A percentile compares a stretch with the other conserved stretches of the same genome.
These are phyloP conservation scores for Aphelenchoides fujianensis DNA, from an alignment of 1,140 invertebrate genomes.

Conservation along the genomic window DNA sequence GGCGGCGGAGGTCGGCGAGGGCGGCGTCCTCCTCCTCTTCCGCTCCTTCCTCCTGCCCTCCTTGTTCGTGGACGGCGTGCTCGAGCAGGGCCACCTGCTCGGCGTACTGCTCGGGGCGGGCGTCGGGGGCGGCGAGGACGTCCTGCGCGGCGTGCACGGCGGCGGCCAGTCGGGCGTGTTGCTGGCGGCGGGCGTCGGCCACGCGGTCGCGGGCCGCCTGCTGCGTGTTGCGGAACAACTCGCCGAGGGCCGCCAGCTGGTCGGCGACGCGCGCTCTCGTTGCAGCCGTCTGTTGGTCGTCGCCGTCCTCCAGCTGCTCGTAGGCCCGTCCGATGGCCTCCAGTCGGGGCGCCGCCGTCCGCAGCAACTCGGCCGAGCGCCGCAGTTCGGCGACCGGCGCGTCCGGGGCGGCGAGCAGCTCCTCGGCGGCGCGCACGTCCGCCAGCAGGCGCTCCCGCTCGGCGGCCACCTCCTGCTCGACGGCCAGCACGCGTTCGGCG, in stretches of 20 bases:
- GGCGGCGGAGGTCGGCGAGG: neutral
- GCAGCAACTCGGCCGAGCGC: neutral
- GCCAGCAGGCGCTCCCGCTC: neutral
- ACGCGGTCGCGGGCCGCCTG: slow-evolving; percentile 16
- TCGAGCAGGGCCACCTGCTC: neutral
- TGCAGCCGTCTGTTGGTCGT: neutral
- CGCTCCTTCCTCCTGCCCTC: neutral
- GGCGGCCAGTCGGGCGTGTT: neutral
- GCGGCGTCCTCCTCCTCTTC: neutral
- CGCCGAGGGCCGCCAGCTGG: slow-evolving; percentile 8
- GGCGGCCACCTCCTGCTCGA: neutral
- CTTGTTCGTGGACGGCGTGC: neutral
- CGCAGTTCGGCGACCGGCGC: neutral
- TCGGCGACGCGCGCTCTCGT: neutral
- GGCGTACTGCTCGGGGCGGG: neutral
- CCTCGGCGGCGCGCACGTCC: neutral
- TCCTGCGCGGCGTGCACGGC: neutral
- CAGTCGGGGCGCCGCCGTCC: neutral
- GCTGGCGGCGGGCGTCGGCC: neutral
- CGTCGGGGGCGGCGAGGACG: neutral
- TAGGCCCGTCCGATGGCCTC: neutral
- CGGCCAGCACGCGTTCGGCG: neutral
- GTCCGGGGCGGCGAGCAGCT: neutral
- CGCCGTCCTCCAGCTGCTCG: neutral
- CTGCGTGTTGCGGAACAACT: slow-evolving; percentile 9